These are phyloP conservation scores for Eupelmus urozonus DNA, from an alignment of 2,888 invertebrate species.

Conservation along the genomic window DNA sequence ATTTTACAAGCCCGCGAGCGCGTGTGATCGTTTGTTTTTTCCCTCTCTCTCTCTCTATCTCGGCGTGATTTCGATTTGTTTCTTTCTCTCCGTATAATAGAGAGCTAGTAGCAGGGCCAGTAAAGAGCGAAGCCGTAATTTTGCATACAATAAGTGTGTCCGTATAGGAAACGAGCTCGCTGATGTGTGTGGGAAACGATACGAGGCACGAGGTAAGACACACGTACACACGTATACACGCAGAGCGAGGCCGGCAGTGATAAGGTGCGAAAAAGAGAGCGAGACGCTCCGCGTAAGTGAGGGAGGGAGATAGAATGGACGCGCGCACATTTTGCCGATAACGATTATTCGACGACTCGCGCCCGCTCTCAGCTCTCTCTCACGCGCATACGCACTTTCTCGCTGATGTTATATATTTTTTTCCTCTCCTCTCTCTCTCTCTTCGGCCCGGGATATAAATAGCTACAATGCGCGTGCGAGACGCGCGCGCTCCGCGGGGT, in stretches of 20 bases:
- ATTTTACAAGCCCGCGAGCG: constrained; percentile 27
- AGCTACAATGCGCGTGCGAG: too few relatives aligned
- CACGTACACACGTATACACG: too few relatives aligned
- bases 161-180: neutral
- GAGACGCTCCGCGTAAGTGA: neutral
- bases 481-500: too few relatives aligned
- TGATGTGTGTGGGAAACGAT: neutral
- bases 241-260: neutral
- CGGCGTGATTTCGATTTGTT: neutral
- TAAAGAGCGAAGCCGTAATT: too few relatives aligned
- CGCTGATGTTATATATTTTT: too few relatives aligned
- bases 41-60: neutral
- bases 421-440: neutral
- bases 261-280: constrained; percentile 22
- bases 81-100: too few relatives aligned
- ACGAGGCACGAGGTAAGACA: too few relatives aligned
- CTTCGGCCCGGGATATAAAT: too few relatives aligned
- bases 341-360: constrained; percentile 51
- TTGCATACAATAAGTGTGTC: too few relatives aligned
- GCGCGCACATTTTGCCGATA: constrained; percentile 47
- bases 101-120: too few relatives aligned
- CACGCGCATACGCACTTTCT: constrained; percentile 42
- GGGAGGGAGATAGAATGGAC: neutral
- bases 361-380: neutral
- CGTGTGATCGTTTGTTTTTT: neutral